Evolutionary conservation across 2,113 vertebrate species (phyloP).

Genomic region (Electrona antarctica): DNA sequence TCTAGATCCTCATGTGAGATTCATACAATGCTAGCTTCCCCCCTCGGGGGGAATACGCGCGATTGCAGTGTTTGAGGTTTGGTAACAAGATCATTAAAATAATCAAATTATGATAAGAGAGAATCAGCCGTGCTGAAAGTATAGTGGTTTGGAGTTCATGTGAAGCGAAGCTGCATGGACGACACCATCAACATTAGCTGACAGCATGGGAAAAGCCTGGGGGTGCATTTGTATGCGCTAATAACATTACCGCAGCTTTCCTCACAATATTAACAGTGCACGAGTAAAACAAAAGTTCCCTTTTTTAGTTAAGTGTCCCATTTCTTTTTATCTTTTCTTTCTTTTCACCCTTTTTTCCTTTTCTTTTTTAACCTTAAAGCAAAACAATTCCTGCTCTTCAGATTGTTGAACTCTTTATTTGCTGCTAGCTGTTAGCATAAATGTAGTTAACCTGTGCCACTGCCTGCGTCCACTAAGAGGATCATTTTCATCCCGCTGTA

Average conservation of each 20-base stretch:
- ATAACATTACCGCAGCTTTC: constrained; percentile 64
- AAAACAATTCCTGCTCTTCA: constrained; percentile 44
- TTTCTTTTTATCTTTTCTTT: constrained; percentile 14
- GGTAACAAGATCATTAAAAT: constrained; percentile 84
- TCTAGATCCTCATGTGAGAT: constrained; percentile 69
- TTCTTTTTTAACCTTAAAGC: constrained; percentile 35
- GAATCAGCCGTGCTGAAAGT: constrained; percentile 76
- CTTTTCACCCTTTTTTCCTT: too few species aligned
- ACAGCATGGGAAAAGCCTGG: constrained; percentile 65
- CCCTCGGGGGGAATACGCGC: constrained; percentile 64
- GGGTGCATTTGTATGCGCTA: constrained; percentile 61
- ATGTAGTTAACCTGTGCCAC: too few species aligned
- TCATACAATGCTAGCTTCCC: constrained; percentile 65
- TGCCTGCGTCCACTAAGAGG: too few species aligned
- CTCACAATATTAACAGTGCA: constrained; percentile 62
- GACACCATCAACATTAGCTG: constrained; percentile 72
- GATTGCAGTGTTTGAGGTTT: constrained; percentile 67
- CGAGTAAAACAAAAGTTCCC: constrained; percentile 56
- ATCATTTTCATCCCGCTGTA: too few species aligned
- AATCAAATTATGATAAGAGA: constrained; percentile 83
- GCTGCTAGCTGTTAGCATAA: too few species aligned
- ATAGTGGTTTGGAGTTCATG: constrained; percentile 72
- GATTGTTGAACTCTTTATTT: background rate
- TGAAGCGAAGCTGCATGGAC: constrained; percentile 53
- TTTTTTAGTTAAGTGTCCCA: constrained; percentile 49